Evolutionary conservation across 2,888 invertebrate species (phyloP), one percentile per base, ranked within the genome.

Genomic region (Ischnus inquisitorius): DNA sequence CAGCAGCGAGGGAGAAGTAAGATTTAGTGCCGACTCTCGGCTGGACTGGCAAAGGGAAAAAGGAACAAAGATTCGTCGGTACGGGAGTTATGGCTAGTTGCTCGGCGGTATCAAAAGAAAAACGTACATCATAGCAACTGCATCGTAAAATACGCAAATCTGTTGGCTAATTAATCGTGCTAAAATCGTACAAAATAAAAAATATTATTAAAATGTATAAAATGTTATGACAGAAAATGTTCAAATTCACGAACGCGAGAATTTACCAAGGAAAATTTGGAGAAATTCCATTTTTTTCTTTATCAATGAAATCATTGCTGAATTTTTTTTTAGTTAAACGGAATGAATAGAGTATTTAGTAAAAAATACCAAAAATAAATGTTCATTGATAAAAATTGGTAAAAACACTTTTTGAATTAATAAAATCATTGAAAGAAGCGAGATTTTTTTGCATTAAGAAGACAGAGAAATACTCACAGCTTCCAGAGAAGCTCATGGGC

Each of bases 401-500:
- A 34, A 34, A 34, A 34, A 6, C 6, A 1, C 8, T 34, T 34
- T 34, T 34, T 6, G 34, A 34, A 34, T 34, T 34, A 34, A 1
- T 34, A 6, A 34, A 34, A 34, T 34, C 4, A 34, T 34, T 0
- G 8, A 34, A 34, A 34, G 8, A 34, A 34, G 8, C n/a, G n/a
- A 4, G 0, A 34, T 34, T 34, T 34, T 34, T 34, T 34, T 4
- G 1, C n/a, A 34, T 34, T 34, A 34, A 34, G 4, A 34, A 34
- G 34, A 34, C 8, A 4, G n/a, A 1, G 14, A 14, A 16, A 83
- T 92, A 97, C 98, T 97, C 95, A 98, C 98, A 98, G 93, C 98
- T 98, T 91, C 98, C 97, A 74, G 97, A 97, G 94, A 98, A 98
- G 94, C 98, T 98, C 97, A 98, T 98, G 0, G 98, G 98, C 94